Percentiles rank a stretch among this genome's conserved stretches.
Conservation (phyloP, 2,797 vertebrate species). For the Pipistrellus pipistrellus region DNA sequence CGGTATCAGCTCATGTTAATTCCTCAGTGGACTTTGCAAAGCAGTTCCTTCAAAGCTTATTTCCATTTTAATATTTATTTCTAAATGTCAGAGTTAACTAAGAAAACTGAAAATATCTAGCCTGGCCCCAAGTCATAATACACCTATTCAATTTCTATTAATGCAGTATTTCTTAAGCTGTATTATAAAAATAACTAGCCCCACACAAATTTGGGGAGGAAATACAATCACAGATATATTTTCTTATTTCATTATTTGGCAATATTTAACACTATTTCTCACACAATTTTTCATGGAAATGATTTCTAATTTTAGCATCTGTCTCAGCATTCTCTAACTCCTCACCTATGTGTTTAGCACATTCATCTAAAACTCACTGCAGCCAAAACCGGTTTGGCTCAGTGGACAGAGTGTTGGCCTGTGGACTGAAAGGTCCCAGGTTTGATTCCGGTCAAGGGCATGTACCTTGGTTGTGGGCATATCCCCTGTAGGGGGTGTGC, state of each 20-base stretch:
- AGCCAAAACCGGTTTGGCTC: no score
- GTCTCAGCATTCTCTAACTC: background rate
- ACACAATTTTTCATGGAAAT: background rate
- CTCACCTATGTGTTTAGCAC: background rate
- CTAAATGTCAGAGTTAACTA: background rate
- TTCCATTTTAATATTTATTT: background rate
- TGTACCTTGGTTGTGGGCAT: no score
- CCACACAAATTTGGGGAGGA: background rate
- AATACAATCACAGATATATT: background rate
- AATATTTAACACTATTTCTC: background rate
- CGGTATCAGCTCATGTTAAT: background rate
- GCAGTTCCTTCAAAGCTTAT: background rate
- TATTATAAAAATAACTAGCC: background rate
- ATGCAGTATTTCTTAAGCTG: background rate
- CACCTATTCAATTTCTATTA: slow-evolving; percentile 14
- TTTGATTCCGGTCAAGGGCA: no score
- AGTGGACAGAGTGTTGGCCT: no score
- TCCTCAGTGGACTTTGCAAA: background rate
- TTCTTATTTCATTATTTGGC: background rate
- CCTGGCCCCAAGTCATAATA: background rate
- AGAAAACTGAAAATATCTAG: background rate
- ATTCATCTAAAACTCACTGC: background rate
- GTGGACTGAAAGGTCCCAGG: no score
- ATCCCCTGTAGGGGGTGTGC: no score
- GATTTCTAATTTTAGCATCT: background rate